phyloP scores from a whole-genome alignment of 2,797 vertebrate species.

The Chelon labrosus region DNA sequence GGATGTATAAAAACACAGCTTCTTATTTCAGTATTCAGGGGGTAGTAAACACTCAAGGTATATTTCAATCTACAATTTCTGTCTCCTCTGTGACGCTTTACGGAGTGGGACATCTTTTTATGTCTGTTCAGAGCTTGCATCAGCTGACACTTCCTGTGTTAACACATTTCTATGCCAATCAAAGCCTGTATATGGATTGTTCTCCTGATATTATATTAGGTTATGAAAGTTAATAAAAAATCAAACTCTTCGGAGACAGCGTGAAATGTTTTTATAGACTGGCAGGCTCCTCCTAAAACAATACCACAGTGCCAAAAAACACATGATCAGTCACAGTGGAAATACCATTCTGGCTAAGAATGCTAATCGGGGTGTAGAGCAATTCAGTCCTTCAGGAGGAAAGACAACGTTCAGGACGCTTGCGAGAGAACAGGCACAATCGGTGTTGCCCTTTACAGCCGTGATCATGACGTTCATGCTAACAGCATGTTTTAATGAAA shows the following conservation, averaged over 20 bases:
- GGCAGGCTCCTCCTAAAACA: conserved; percentile 33
- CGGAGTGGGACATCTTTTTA: conserved; percentile 52
- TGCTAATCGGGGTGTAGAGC: not conserved
- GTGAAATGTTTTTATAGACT: conserved; percentile 64
- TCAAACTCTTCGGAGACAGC: conserved; percentile 69
- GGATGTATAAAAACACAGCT: conserved; percentile 53
- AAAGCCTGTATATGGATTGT: conserved; percentile 85
- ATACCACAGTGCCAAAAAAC: conserved; percentile 27
- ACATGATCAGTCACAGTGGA: conserved; percentile 25
- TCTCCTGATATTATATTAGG: conserved; percentile 83
- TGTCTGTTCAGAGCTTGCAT: conserved; percentile 52
- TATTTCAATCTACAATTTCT: conserved; percentile 72
- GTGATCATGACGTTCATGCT: not conserved
- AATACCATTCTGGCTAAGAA: conserved; percentile 15
- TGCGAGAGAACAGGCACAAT: too few relatives aligned
- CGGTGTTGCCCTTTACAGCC: not conserved
- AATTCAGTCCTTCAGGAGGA: not conserved
- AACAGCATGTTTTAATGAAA: conserved; percentile 21
- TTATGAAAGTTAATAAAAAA: conserved; percentile 84
- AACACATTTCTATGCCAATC: conserved; percentile 80
- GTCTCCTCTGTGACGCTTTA: conserved; percentile 60
- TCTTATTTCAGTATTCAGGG: conserved; percentile 38
- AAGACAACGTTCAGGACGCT: not conserved
- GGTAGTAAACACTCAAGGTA: conserved; percentile 48
- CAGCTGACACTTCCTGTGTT: conserved; percentile 63